phyloP scores from a whole-genome alignment of 2,113 vertebrate genomes.

The Grantiella picta region DNA sequence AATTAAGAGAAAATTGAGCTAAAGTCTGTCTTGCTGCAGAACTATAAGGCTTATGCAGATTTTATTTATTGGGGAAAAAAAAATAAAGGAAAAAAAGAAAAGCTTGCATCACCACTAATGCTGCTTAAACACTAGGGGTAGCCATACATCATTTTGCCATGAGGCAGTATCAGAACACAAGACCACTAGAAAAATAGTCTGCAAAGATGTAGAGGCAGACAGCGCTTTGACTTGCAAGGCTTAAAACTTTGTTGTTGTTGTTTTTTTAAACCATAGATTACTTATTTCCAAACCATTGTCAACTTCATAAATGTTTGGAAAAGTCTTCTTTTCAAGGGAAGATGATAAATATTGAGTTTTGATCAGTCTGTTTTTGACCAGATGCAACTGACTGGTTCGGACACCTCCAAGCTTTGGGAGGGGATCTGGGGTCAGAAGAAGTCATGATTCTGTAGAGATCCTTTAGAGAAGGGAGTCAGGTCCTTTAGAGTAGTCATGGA shows the following conservation, averaged over 20 bases:
- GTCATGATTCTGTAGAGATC: background rate
- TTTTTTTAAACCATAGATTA: background rate
- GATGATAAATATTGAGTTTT: background rate
- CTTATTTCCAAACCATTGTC: background rate
- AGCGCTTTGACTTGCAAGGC: background rate
- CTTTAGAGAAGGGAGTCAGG: background rate
- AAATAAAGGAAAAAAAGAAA: background rate
- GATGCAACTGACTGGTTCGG: background rate
- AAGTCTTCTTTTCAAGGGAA: background rate
- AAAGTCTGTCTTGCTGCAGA: conserved; percentile 18
- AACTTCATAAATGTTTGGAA: background rate
- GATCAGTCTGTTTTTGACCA: background rate
- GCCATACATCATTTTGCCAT: background rate
- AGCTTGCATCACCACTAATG: background rate
- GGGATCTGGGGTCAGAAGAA: background rate
- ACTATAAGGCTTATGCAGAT: background rate
- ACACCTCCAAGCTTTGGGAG: background rate
- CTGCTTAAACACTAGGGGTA: background rate
- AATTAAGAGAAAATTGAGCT: conserved; percentile 6
- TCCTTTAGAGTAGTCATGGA: background rate
- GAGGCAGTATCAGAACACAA: background rate
- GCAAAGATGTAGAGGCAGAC: background rate
- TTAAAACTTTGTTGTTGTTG: background rate
- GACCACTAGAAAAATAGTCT: background rate
- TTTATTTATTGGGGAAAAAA: background rate